Evolutionary conservation across 2,888 invertebrate genomes (phyloP), one percentile per base, ranked within the genome.

Genomic region (Tinea pellionella): DNA sequence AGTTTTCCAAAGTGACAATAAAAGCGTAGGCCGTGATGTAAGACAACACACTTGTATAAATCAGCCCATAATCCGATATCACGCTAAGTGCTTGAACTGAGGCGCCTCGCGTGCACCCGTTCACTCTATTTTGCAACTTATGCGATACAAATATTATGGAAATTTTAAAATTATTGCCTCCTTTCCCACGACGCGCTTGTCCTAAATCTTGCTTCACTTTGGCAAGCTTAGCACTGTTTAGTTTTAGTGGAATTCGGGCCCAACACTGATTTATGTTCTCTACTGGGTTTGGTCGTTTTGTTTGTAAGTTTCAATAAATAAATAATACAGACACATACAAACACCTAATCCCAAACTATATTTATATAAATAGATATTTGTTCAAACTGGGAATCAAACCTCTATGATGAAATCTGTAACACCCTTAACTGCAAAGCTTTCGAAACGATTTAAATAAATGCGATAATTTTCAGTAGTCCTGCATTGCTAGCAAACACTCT

Each of bases 121-220:
- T 72, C 68, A 66, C 67, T 53, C 53, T 18, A 24, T 47, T 55
- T 57, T 32, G 57, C 32, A 32, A 57, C 32, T 32, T 68, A 68
- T 66, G 69, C 70, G 76, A 77, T 79, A 80, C 78, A 79, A 79
- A 81, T 82, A 80, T 79, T 79, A 78, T 75, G 77, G 75, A 80
- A 72, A 82, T 80, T 77, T 80, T 65, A 76, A 59, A 78, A 80
- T 74, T 74, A 66, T 66, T 63, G 64, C 65, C 65, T 66, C 64
- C 70, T 73, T 80, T 84, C 82, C 80, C 81, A 83, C 80, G 80
- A 76, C 70, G 65, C 37, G 56, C 69, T 77, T 78, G 75, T 71
- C 65, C 58, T 16, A 16, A 37, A 18, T 30, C 58, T 58, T 58
- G 58, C 58, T 30, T 37, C 58, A 58, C 37, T 15, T 29, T 47